Evolutionary conservation across 2,888 invertebrate genomes (phyloP).

Genomic region (Lepidocyrtinus sp.): DNA sequence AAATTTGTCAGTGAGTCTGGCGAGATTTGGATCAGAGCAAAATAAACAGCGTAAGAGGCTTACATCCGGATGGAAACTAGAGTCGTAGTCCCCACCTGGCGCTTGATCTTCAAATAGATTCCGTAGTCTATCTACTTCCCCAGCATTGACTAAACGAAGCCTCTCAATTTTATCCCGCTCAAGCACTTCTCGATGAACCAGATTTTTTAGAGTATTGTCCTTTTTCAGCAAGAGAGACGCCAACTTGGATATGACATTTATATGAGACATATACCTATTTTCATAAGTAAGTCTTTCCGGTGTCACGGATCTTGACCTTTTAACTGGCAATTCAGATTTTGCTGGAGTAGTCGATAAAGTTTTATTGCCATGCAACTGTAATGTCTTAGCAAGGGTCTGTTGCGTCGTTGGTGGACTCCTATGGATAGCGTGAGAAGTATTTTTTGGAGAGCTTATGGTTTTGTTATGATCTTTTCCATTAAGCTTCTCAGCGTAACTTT

Average conservation of each 20-base stretch:
- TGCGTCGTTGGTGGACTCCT: slow-evolving; percentile 12
- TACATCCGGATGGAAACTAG: slow-evolving; percentile 60
- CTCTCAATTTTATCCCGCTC: slow-evolving; percentile 67
- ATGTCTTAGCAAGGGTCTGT: neutral
- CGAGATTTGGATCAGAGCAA: slow-evolving; percentile 69
- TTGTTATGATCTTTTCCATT: slow-evolving; percentile 30
- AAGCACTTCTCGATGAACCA: slow-evolving; percentile 63
- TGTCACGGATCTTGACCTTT: slow-evolving; percentile 57
- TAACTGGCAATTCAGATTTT: neutral
- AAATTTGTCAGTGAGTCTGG: slow-evolving; percentile 65
- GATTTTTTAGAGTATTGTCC: slow-evolving; percentile 63
- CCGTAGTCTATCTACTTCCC: slow-evolving; percentile 84
- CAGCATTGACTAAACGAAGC: slow-evolving; percentile 81
- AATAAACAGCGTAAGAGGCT: slow-evolving; percentile 67
- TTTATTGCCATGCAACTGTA: slow-evolving; percentile 19
- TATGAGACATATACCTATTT: slow-evolving; percentile 83
- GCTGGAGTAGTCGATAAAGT: slow-evolving; percentile 18
- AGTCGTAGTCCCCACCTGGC: slow-evolving; percentile 47
- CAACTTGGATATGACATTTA: slow-evolving; percentile 90
- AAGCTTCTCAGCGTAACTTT: slow-evolving; percentile 45
- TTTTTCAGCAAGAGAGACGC: slow-evolving; percentile 77
- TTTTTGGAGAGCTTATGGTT: too few relatives aligned
- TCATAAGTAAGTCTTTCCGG: slow-evolving; percentile 48
- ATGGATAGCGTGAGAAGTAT: neutral
- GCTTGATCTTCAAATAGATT: slow-evolving; percentile 80